These are phyloP conservation scores for Callimorpha dominula DNA, from an alignment of 2,888 invertebrate genomes.

Conservation along the genomic window DNA sequence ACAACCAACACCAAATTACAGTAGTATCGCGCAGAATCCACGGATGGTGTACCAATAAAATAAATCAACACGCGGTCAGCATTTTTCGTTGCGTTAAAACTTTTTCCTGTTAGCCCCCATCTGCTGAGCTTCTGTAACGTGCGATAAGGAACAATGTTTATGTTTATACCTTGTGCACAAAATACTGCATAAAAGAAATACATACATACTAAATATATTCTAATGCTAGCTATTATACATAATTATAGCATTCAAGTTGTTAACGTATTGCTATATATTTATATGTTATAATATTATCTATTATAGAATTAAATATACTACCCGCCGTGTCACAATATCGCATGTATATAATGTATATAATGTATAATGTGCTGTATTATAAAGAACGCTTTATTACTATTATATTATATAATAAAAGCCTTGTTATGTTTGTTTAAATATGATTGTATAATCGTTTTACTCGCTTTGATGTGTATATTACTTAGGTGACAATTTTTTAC, in stretches of 20 bases:
- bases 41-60: too few species aligned
- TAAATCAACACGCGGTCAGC: too few species aligned
- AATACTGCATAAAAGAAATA: background rate
- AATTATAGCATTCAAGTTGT: conserved; percentile 3
- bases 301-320: background rate
- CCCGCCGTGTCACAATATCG: conserved; percentile 14
- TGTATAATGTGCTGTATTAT: background rate
- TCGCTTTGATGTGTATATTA: background rate
- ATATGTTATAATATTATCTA: background rate
- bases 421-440: background rate
- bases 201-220: background rate
- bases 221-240: background rate
- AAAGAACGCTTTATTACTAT: background rate
- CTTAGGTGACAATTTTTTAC: background rate
- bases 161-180: too few species aligned
- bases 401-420: background rate
- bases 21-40: too few species aligned
- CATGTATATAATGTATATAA: conserved; percentile 8
- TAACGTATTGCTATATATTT: background rate
- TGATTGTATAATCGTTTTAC: background rate
- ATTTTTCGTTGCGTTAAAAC: too few species aligned
- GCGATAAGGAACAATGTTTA: too few species aligned
- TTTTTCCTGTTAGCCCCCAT: too few species aligned
- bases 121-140: too few species aligned
- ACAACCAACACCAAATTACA: too few species aligned